phyloP scores from a whole-genome alignment of 2,113 vertebrate species.

The Lonchura striata region DNA sequence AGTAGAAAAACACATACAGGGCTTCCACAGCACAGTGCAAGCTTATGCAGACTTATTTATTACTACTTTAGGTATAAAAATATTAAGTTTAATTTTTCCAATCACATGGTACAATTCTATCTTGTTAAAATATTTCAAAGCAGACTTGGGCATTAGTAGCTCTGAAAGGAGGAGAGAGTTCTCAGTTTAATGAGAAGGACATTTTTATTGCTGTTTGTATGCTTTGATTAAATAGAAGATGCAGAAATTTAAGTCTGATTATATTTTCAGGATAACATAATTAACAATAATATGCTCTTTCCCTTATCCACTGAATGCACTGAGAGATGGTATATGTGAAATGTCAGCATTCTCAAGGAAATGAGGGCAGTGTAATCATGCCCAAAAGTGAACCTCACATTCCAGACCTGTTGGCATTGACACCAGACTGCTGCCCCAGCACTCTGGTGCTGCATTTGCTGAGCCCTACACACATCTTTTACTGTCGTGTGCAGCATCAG shows the following conservation, averaged over 20 bases:
- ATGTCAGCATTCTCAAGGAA: not conserved
- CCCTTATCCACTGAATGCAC: not conserved
- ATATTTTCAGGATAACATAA: constrained; percentile 49
- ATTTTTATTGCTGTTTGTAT: constrained; percentile 27
- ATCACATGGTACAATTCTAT: not conserved
- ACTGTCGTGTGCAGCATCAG: not conserved
- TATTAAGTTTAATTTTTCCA: not conserved
- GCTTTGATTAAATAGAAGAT: constrained; percentile 55
- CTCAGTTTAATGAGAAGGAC: constrained; percentile 6
- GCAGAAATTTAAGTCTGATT: constrained; percentile 40
- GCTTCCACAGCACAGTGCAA: not conserved
- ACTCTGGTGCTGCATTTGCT: fast-evolving
- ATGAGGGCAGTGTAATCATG: not conserved
- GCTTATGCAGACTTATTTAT: not conserved
- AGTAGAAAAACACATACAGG: not conserved
- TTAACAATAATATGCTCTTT: constrained; percentile 52
- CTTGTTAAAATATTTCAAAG: not conserved
- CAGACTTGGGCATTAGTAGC: not conserved
- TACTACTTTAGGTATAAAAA: not conserved
- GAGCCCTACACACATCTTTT: not conserved
- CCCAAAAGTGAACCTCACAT: not conserved
- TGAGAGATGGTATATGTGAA: not conserved
- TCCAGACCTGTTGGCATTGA: not conserved
- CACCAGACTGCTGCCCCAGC: not conserved
- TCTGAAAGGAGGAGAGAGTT: constrained; percentile 2